Percentiles rank a stretch among this genome's conserved stretches.
These are phyloP conservation scores for Caenorhabditis sp. DNA, from an alignment of 2,888 invertebrate genomes.

Conservation along the genomic window DNA sequence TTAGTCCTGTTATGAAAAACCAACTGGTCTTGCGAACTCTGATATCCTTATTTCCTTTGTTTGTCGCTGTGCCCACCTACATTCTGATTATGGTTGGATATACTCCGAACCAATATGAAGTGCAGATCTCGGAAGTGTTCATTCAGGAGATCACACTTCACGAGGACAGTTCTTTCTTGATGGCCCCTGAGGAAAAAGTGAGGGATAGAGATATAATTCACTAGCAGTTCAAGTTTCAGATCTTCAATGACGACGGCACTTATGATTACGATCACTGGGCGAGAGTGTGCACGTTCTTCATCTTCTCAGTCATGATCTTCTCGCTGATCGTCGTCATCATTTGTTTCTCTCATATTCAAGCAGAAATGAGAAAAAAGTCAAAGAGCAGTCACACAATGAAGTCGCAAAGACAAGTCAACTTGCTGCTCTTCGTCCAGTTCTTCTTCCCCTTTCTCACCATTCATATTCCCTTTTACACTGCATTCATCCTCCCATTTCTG, in stretches of 20 bases:
- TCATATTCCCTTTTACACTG: conserved; percentile 43
- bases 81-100: conserved; percentile 28
- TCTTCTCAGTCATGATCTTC: conserved; percentile 25
- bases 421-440: conserved; percentile 16
- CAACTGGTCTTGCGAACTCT: conserved; percentile 19
- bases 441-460: conserved; percentile 30
- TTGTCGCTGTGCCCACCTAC: conserved; percentile 33
- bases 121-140: conserved; percentile 19
- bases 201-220: not conserved
- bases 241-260: not conserved
- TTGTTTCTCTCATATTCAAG: conserved; percentile 27
- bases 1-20: conserved; percentile 35
- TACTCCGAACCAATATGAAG: conserved; percentile 24
- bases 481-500: conserved; percentile 23
- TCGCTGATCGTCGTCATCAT: conserved; percentile 35
- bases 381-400: conserved; percentile 9
- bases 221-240: too few species aligned
- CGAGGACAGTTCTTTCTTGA: conserved; percentile 27
- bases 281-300: conserved; percentile 37
- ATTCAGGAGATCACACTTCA: conserved; percentile 28
- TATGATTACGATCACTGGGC: conserved; percentile 17
- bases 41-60: conserved; percentile 28
- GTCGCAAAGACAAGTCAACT: conserved; percentile 25
- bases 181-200: conserved; percentile 37
- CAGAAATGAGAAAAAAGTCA: conserved; percentile 20